phyloP scores from a whole-genome alignment of 2,797 vertebrate genomes.

The Sciurus vulgaris region DNA sequence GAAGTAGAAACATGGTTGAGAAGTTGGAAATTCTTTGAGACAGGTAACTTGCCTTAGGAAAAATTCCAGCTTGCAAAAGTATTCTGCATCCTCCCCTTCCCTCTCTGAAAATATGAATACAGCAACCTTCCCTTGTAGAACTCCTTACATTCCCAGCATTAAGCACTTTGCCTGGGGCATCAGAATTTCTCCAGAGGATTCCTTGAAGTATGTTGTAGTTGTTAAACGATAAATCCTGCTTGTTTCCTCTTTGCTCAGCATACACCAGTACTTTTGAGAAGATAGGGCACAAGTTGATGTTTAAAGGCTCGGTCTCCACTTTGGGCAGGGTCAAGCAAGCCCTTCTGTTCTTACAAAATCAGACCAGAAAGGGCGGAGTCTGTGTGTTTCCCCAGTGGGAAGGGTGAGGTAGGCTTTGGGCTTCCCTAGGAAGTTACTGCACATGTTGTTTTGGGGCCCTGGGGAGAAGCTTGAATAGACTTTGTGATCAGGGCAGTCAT shows the following conservation, averaged over 20 bases:
- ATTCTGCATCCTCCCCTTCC: neutral
- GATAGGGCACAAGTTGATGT: slow-evolving; percentile 80
- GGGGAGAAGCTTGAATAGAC: slow-evolving; percentile 80
- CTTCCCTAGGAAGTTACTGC: slow-evolving; percentile 83
- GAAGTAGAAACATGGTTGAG: neutral
- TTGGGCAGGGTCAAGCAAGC: slow-evolving; percentile 84
- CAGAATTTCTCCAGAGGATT: slow-evolving; percentile 65
- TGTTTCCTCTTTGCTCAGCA: slow-evolving; percentile 53
- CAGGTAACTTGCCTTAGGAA: slow-evolving; percentile 22
- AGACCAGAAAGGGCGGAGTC: slow-evolving; percentile 70
- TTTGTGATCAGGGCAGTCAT: slow-evolving; percentile 75
- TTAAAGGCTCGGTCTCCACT: slow-evolving; percentile 84
- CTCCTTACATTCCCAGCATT: neutral
- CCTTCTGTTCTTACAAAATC: slow-evolving; percentile 83
- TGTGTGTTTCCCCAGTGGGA: slow-evolving; percentile 74
- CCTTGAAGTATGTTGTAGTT: slow-evolving; percentile 19
- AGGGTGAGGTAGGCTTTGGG: slow-evolving; percentile 74
- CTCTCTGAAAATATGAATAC: neutral
- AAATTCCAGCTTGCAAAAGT: neutral
- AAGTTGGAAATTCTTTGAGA: slow-evolving; percentile 8
- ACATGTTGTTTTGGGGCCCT: slow-evolving; percentile 80
- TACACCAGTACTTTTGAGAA: neutral
- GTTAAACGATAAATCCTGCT: slow-evolving; percentile 74
- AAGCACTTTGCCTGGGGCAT: neutral
- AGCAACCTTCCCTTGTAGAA: neutral